A percentile compares a stretch with the other conserved stretches of the same genome.
Conservation (phyloP, 2,888 invertebrate genomes). For the Sacculina carcini region DNA sequence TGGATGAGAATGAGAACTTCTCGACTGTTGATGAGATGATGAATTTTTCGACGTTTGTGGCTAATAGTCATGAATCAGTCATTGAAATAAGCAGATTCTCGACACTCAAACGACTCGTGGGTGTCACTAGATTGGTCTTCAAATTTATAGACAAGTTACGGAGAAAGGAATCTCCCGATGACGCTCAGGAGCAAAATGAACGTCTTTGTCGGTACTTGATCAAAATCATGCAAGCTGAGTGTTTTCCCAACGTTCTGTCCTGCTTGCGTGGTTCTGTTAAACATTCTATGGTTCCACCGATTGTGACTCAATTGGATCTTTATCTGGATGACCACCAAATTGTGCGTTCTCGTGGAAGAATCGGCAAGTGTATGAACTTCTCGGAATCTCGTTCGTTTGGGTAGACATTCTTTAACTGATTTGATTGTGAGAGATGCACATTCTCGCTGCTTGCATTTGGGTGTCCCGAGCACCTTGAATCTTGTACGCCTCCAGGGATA, state of each 20-base stretch:
- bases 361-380: not conserved
- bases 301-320: not conserved
- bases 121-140: not conserved
- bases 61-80: too few relatives aligned
- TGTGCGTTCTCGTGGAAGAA: not conserved
- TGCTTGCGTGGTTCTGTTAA: not conserved
- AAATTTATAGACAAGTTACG: not conserved
- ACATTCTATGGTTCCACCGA: too few relatives aligned
- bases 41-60: not conserved
- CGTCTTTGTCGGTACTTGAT: not conserved
- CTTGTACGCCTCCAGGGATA: not conserved
- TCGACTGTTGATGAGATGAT: too few relatives aligned
- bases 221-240: not conserved
- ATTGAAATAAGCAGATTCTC: too few relatives aligned
- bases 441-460: not conserved
- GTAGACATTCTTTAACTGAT: not conserved
- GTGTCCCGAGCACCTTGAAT: not conserved
- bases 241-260: not conserved
- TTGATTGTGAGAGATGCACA: slow-evolving; percentile 1
- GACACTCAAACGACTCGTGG: not conserved
- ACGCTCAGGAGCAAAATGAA: too few relatives aligned
- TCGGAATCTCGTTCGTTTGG: not conserved
- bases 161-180: not conserved
- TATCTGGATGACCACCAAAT: not conserved
- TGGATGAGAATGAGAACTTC: too few relatives aligned